phyloP scores from a whole-genome alignment of 2,113 vertebrate species.

The Prunella himalayana region DNA sequence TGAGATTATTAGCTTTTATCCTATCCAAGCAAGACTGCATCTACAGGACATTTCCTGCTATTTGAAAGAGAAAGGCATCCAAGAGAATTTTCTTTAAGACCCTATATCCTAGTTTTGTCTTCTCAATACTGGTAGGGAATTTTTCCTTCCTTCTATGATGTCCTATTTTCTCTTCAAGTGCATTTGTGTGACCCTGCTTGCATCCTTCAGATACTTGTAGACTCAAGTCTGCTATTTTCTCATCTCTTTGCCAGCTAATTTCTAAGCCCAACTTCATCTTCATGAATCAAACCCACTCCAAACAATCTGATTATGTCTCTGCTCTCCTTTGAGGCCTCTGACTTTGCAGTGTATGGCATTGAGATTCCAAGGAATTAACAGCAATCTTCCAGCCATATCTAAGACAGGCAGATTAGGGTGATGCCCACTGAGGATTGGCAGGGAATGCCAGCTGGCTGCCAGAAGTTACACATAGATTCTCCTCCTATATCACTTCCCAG shows the following conservation, averaged over 20 bases:
- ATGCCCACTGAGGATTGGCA: not conserved
- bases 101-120: not conserved
- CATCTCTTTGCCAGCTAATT: not conserved
- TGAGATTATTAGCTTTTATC: not conserved
- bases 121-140: not conserved
- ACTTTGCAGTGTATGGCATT: not conserved
- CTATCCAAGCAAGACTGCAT: not conserved
- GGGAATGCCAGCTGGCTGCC: not conserved
- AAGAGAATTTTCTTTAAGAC: not conserved
- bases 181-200: not conserved
- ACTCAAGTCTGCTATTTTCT: slow-evolving; percentile 5
- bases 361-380: not conserved
- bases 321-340: not conserved
- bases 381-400: not conserved
- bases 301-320: not conserved
- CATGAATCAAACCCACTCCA: not conserved
- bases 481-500: not conserved
- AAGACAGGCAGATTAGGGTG: not conserved
- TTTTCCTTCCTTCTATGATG: not conserved
- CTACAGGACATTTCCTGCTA: not conserved
- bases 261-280: not conserved
- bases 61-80: not conserved
- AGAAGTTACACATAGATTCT: not conserved
- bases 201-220: not conserved
- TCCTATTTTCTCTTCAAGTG: not conserved